These are phyloP conservation scores for Meiosimyza platycephala DNA, from an alignment of 2,888 invertebrate genomes.

Conservation along the genomic window DNA sequence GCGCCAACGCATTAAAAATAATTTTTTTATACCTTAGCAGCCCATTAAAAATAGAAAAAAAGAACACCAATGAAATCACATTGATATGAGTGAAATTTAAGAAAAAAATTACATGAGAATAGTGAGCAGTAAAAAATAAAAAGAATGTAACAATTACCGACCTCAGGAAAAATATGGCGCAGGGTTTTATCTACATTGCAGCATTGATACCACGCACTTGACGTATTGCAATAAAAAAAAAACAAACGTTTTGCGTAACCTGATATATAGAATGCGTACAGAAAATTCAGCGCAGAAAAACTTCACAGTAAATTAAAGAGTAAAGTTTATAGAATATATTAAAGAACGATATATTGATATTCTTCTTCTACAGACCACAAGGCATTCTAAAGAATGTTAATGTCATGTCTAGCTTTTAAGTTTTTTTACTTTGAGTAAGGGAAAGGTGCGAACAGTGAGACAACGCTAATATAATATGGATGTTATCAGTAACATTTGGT, in stretches of 20 bases:
- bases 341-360: too few relatives aligned
- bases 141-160: neutral
- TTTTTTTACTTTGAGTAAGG: too few relatives aligned
- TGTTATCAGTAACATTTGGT: too few relatives aligned
- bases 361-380: too few relatives aligned
- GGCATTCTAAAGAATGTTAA: too few relatives aligned
- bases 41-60: constrained; percentile 34
- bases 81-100: constrained; percentile 16
- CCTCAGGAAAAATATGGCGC: neutral
- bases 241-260: neutral
- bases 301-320: too few relatives aligned
- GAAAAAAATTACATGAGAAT: constrained; percentile 38
- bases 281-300: too few relatives aligned
- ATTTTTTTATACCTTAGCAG: neutral
- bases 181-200: neutral
- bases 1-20: constrained; percentile 3
- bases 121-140: constrained; percentile 17
- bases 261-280: too few relatives aligned
- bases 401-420: too few relatives aligned
- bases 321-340: too few relatives aligned
- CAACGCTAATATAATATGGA: too few relatives aligned
- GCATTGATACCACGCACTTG: neutral
- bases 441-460: too few relatives aligned
- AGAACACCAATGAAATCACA: constrained; percentile 33
- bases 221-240: neutral